Evolutionary conservation across 2,113 vertebrate genomes (phyloP).

Genomic region (Myiozetetes cayanensis): DNA sequence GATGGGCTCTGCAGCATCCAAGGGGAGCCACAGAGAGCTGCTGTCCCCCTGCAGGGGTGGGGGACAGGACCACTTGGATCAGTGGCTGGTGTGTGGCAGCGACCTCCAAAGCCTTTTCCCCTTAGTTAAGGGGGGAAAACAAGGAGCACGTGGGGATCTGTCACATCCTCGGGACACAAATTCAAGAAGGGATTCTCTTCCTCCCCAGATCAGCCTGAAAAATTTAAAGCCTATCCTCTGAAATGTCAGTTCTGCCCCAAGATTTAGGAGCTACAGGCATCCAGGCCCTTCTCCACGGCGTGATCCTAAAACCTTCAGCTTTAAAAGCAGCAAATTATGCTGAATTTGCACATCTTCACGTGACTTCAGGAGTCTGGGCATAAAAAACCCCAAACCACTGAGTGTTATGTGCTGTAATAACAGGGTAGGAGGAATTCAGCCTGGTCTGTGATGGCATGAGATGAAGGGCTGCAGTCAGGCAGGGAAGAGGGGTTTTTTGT

Average conservation of each 20-base stretch:
- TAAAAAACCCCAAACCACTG: neutral
- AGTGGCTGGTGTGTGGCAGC: fast-evolving
- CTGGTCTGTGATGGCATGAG: neutral
- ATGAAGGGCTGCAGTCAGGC: neutral
- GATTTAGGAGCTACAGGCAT: neutral
- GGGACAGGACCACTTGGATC: fast-evolving
- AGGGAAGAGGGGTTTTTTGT: neutral
- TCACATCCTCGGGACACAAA: neutral
- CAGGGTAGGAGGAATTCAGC: neutral
- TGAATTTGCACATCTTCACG: neutral
- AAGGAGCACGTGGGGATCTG: neutral
- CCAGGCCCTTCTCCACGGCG: neutral
- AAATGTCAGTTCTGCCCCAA: too few relatives aligned
- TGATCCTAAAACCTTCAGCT: neutral
- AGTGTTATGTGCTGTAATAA: neutral
- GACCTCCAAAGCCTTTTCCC: neutral
- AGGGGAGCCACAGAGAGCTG: neutral
- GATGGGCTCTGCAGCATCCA: neutral
- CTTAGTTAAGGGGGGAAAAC: fast-evolving
- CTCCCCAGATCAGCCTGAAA: neutral
- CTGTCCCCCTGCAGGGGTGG: neutral
- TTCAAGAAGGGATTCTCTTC: fast-evolving
- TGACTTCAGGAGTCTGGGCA: neutral
- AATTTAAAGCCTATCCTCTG: neutral
- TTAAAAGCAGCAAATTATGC: neutral